phyloP scores from a whole-genome alignment of 2,797 vertebrate species.

The Ceryle rudis region DNA sequence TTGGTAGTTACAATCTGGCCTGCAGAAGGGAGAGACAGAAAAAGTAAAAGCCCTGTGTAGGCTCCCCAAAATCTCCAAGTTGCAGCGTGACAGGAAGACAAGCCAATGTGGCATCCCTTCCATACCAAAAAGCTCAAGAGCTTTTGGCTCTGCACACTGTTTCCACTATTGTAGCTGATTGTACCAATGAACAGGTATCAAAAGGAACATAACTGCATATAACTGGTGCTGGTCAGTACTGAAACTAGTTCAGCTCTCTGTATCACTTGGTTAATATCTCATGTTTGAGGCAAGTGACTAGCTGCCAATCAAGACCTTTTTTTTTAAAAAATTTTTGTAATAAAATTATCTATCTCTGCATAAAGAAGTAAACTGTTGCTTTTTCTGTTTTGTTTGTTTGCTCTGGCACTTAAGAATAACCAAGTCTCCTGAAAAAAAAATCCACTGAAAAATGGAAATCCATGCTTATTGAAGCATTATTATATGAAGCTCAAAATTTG shows the following conservation, averaged over 20 bases:
- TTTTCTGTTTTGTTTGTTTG: not conserved
- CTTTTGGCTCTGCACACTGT: not conserved
- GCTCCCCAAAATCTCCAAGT: not conserved
- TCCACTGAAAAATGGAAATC: not conserved
- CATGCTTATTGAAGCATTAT: not conserved
- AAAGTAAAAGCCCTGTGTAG: no score
- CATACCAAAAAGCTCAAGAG: not conserved
- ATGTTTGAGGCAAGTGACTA: not conserved
- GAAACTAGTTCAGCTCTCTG: not conserved
- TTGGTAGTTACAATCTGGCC: no score
- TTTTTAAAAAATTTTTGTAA: not conserved
- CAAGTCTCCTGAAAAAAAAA: not conserved
- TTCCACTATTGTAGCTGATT: not conserved
- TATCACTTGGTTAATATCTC: not conserved
- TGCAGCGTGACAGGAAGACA: not conserved
- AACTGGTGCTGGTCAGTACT: not conserved
- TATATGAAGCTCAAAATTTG: not conserved
- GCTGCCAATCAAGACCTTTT: not conserved
- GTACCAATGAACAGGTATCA: not conserved
- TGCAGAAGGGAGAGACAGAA: no score
- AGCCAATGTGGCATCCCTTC: not conserved
- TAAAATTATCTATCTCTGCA: not conserved
- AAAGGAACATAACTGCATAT: not conserved
- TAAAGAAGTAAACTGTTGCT: not conserved
- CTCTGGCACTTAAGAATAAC: not conserved